A percentile compares a stretch with the other conserved stretches of the same genome.
These are phyloP conservation scores for Syrista parreyssii DNA, from an alignment of 2,888 invertebrate genomes.

Conservation along the genomic window DNA sequence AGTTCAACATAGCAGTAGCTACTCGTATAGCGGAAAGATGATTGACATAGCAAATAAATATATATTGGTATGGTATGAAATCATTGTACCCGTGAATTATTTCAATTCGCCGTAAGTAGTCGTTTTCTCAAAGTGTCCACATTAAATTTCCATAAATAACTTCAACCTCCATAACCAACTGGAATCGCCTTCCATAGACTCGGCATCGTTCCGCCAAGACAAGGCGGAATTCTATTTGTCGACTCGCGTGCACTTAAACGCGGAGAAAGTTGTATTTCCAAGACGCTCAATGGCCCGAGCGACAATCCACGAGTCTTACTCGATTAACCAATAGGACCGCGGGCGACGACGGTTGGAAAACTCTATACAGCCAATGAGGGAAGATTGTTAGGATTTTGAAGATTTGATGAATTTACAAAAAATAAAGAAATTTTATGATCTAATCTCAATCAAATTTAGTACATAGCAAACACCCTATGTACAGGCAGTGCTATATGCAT, in stretches of 20 bases:
- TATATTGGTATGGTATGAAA: too few relatives aligned
- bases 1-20: background rate
- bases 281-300: background rate
- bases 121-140: background rate
- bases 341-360: background rate
- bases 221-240: background rate
- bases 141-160: background rate
- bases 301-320: background rate
- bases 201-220: background rate
- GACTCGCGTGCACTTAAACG: background rate
- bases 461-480: background rate
- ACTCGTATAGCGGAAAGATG: background rate
- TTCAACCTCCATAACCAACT: background rate
- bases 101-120: background rate
- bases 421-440: background rate
- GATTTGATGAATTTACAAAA: too few relatives aligned
- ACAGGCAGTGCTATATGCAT: background rate
- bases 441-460: too few relatives aligned
- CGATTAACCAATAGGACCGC: conserved; percentile 4
- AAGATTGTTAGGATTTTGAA: background rate
- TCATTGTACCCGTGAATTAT: background rate
- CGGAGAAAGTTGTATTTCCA: background rate
- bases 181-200: background rate
- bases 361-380: background rate
- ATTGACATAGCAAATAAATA: too few relatives aligned